Evolutionary conservation across 2,113 vertebrate species (phyloP).

Genomic region (Podarcis raffonei): DNA sequence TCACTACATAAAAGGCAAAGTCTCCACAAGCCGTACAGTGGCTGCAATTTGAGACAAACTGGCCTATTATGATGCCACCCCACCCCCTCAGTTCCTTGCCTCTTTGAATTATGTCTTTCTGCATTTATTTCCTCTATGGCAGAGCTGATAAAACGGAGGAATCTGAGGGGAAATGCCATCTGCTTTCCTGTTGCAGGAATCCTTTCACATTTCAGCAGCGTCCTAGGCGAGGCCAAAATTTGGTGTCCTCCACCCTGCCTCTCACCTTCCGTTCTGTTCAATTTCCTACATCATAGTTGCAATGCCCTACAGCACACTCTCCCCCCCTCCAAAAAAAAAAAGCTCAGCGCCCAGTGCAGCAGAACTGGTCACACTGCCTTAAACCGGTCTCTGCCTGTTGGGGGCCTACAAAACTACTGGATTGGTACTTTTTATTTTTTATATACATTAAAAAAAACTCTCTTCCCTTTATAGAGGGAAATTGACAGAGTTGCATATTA

Average conservation of each 20-base stretch:
- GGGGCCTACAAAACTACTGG: accelerated
- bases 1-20: slow-evolving; percentile 51
- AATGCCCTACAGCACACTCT: too few species aligned
- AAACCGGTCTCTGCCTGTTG: accelerated
- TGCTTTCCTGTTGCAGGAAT: not conserved
- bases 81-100: not conserved
- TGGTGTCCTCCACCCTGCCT: too few species aligned
- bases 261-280: too few species aligned
- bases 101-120: not conserved
- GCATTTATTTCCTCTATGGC: not conserved
- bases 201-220: too few species aligned
- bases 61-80: not conserved
- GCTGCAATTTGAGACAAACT: slow-evolving; percentile 46
- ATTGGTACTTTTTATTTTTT: accelerated
- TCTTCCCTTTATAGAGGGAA: not conserved
- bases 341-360: too few species aligned
- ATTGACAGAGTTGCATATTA: not conserved
- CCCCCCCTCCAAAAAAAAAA: too few species aligned
- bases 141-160: not conserved
- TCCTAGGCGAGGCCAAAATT: too few species aligned
- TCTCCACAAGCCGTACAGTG: slow-evolving; percentile 39
- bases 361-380: too few species aligned
- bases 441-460: not conserved
- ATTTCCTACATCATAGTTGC: too few species aligned
- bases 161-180: not conserved